These are phyloP conservation scores for Mionectes olivaceus DNA, from an alignment of 2,797 vertebrate species.

Conservation along the genomic window DNA sequence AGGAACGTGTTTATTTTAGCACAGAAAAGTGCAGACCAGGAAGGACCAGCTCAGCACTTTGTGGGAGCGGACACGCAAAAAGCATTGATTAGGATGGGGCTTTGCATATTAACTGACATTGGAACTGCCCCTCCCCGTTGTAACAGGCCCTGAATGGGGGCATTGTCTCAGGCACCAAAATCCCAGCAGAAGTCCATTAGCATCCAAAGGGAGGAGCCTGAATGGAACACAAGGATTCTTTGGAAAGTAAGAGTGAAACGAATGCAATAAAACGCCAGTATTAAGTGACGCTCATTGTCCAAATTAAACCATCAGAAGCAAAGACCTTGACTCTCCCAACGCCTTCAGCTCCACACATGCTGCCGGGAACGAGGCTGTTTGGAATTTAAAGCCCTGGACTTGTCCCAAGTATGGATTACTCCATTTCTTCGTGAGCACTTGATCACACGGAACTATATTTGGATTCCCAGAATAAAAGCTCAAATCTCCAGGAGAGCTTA, in stretches of 20 bases:
- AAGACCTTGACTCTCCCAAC: background rate
- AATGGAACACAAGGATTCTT: slow-evolving; percentile 18
- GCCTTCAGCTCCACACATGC: background rate
- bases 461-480: slow-evolving; percentile 16
- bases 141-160: background rate
- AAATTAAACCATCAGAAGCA: slow-evolving; percentile 42
- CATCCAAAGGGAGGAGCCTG: slow-evolving; percentile 48
- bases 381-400: slow-evolving; percentile 30
- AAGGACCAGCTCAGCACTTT: background rate
- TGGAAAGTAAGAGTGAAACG: slow-evolving; percentile 49
- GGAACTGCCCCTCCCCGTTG: background rate
- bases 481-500: background rate
- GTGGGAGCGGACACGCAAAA: background rate
- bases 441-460: background rate
- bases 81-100: background rate
- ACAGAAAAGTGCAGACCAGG: accelerated
- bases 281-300: slow-evolving; percentile 26
- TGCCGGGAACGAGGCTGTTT: background rate
- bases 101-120: slow-evolving; percentile 35
- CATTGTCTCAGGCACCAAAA: slow-evolving; percentile 49
- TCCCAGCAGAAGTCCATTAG: slow-evolving; percentile 55
- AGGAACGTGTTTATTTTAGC: background rate
- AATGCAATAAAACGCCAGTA: slow-evolving; percentile 20
- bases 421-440: background rate
- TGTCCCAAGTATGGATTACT: slow-evolving; percentile 49